These are phyloP conservation scores for Tyria jacobaeae DNA, from an alignment of 2,888 invertebrate genomes.

Conservation along the genomic window DNA sequence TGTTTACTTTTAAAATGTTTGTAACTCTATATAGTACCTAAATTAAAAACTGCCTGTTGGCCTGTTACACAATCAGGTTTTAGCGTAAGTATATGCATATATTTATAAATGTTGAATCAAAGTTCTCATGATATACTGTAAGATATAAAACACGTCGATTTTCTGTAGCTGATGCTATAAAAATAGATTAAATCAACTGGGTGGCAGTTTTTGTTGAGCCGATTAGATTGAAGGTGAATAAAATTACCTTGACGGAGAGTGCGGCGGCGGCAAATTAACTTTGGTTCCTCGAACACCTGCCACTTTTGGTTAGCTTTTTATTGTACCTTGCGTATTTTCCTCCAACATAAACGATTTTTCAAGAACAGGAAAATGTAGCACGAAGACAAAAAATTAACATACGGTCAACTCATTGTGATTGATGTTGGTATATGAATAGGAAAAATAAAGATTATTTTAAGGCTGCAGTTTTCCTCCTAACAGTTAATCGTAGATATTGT, in stretches of 20 bases:
- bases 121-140: slow-evolving; percentile 2
- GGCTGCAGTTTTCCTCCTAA: slow-evolving; percentile 3
- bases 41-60: too few relatives aligned
- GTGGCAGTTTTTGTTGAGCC: slow-evolving; percentile 41
- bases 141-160: slow-evolving; percentile 4
- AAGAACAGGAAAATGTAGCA: slow-evolving; percentile 3
- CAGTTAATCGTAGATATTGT: not conserved
- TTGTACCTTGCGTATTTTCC: slow-evolving; percentile 4
- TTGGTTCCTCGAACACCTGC: slow-evolving; percentile 14
- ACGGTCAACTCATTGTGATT: slow-evolving; percentile 7
- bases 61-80: too few relatives aligned
- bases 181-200: slow-evolving; percentile 41
- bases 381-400: not conserved
- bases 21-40: too few relatives aligned
- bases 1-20: too few relatives aligned
- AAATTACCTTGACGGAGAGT: slow-evolving; percentile 34
- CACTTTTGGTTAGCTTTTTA: not conserved
- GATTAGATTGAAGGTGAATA: slow-evolving; percentile 43
- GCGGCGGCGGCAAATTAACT: slow-evolving; percentile 22
- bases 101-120: slow-evolving; percentile 8
- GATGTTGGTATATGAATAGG: slow-evolving; percentile 1
- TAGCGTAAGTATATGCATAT: too few relatives aligned
- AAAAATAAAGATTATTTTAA: not conserved
- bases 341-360: not conserved
- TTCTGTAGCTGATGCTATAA: slow-evolving; percentile 14